These are phyloP conservation scores for Heterodera carotae DNA, from an alignment of 1,140 invertebrate species.

Conservation along the genomic window DNA sequence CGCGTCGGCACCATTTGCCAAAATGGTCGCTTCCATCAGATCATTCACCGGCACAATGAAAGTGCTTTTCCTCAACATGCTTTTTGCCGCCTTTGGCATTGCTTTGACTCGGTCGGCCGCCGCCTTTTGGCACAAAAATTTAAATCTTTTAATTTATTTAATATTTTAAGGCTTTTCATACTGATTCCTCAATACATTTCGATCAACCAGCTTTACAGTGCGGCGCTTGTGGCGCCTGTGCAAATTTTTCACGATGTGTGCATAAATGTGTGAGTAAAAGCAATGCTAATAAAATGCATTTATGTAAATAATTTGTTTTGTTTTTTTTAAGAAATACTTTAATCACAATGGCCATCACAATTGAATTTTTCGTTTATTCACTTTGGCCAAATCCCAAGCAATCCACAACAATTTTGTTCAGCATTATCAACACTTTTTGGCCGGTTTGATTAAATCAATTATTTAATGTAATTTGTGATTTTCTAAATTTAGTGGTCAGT, in stretches of 20 bases:
- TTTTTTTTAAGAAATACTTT: conserved; percentile 6
- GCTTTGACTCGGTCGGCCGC: neutral
- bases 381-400: neutral
- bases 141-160: neutral
- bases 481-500: neutral
- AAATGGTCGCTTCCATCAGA: neutral
- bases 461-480: too few species aligned
- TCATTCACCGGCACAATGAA: neutral
- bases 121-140: neutral
- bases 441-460: neutral
- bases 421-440: neutral
- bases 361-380: neutral
- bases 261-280: conserved; percentile 1
- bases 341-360: neutral
- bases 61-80: conserved; percentile 8
- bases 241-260: conserved; percentile 9
- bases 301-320: neutral
- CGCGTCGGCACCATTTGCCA: conserved; percentile 2
- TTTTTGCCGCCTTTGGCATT: neutral
- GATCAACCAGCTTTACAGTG: neutral
- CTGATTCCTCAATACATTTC: neutral
- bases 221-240: neutral
- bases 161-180: conserved; percentile 4
- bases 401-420: neutral
- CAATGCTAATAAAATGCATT: too few species aligned